Base-by-base conservation (phyloP, 2,113 vertebrate species). In the Phrynocephalus versicolor region DNA sequence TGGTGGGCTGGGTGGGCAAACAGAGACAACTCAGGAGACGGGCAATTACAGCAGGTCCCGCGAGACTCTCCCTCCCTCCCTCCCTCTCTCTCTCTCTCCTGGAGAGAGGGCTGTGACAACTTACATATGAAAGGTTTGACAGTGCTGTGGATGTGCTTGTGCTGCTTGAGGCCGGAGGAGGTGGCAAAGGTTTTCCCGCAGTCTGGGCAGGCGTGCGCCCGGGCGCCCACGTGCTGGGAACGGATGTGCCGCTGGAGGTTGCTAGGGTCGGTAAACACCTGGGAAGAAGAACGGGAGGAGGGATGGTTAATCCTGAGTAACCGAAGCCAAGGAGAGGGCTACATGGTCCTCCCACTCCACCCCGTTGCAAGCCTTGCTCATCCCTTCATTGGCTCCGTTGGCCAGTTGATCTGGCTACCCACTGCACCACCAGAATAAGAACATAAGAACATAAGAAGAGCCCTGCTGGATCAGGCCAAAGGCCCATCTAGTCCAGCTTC, bases 81-180 rank as follows among this genome's bases (percentile, higher is more conserved):
- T 75, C 45, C 10, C 45, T 10, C 10, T 51, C 86, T 27, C 65
- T 82, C n/a, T 75, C 45, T 51, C 45, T 10, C 10, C 10, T 51
- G 45, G 0, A n/a, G 92, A 76, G 93, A 92, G 87, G 92, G 94
- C 94, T 95, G 78, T 95, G 94, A 97, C 92, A 90, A 96, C 99
- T 99, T 97, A 99, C 98, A 99, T 97, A 98, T 99, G 97, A 99
- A 99, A 91, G 99, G 99, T 94, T 99, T 99, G 96, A 99, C 98
- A 88, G 98, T 99, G 95, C 99, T 99, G 97, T 99, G 99, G 92
- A 99, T 99, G 96, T 99, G 99, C 93, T 99, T 99, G 97, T 99
- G 99, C 79, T 99, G 98, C 91, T 99, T 99, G 92, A 99, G 98
- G 93, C 99, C 99, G 2, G 98, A 99, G 1, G 99, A 99, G 27